A percentile compares a stretch with the other conserved stretches of the same genome.
Evolutionary conservation across 1,140 invertebrate species (phyloP).

Genomic region (Camponotus floridanus): DNA sequence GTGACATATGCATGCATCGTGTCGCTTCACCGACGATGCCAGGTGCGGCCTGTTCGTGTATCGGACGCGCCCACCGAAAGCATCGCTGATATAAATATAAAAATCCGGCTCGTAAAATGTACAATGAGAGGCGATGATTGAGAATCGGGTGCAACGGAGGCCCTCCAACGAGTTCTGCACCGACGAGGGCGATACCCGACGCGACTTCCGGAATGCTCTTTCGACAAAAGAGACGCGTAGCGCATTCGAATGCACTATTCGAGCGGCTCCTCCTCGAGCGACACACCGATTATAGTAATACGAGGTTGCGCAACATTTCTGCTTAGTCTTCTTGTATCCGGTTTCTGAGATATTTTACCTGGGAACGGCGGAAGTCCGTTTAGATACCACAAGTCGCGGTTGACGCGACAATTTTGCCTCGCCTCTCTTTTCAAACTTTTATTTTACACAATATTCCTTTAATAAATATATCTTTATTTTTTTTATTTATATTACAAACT

Average conservation of each 20-base stretch:
- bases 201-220: conserved; percentile 43
- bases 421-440: not conserved
- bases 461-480: not conserved
- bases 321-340: conserved; percentile 17
- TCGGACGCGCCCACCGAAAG: not conserved
- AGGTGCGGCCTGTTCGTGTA: conserved; percentile 18
- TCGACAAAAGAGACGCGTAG: not conserved
- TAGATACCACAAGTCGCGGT: not conserved
- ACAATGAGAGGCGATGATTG: conserved; percentile 58
- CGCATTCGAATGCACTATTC: conserved; percentile 1
- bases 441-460: not conserved
- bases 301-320: conserved; percentile 25
- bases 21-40: conserved; percentile 21
- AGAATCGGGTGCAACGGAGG: conserved; percentile 27
- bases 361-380: conserved; percentile 7
- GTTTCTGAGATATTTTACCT: not conserved
- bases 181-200: conserved; percentile 25
- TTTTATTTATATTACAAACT: not conserved
- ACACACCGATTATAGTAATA: conserved; percentile 8
- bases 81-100: conserved; percentile 53
- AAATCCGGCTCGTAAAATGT: conserved; percentile 50
- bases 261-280: not conserved
- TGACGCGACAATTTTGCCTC: not conserved
- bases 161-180: not conserved
- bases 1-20: conserved; percentile 18